Base-by-base conservation (phyloP, 2,888 invertebrate genomes). In the Macaria liturata region DNA sequence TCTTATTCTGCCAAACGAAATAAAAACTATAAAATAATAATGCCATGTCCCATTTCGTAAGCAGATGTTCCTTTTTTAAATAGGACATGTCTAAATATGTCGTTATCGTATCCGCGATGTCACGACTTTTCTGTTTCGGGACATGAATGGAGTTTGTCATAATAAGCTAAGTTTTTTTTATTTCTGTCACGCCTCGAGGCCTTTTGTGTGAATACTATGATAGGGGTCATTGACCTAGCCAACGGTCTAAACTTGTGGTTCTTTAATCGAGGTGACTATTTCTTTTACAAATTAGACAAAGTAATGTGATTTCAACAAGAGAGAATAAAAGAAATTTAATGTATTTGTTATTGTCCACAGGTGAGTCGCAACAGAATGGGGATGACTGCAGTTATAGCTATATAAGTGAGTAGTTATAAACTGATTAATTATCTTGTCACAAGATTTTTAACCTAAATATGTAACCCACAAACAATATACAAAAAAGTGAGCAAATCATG, bases 341-440 rank as follows among this genome's bases (percentile, higher is more conserved):
- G 4, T 49, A 7, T 66, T 72, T 72, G 71, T 75, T 57, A 20
- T 59, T 59, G 65, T 76, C 81, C 74, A 4, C 87, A 91, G 91
- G 91, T 91, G 91, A 91, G 91, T 88, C 90, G 78, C 90, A 88
- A 81, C 89, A 89, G 69, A 75, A 91, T 86, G 89, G 91, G 73
- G 91, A 91, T 79, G 91, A 91, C 75, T 91, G 91, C 91, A 86
- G 91, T 80, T 91, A 91, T 84, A 91, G 91, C 86, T 91, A 91
- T 89, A 91, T 91, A 91, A 91, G 91, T 91, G 74, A 91, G 91
- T 89, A 78, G 67, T 46, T n/a, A n/a, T n/a, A n/a, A n/a, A n/a
- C n/a, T n/a, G n/a, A n/a, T n/a, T n/a, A 20, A 20, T 20, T 20
- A 20, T 20, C 20, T 20, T 20, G 1, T 20, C 2, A 20, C 20